phyloP scores from a whole-genome alignment of 2,797 vertebrate species.

The Alcedo atthis region DNA sequence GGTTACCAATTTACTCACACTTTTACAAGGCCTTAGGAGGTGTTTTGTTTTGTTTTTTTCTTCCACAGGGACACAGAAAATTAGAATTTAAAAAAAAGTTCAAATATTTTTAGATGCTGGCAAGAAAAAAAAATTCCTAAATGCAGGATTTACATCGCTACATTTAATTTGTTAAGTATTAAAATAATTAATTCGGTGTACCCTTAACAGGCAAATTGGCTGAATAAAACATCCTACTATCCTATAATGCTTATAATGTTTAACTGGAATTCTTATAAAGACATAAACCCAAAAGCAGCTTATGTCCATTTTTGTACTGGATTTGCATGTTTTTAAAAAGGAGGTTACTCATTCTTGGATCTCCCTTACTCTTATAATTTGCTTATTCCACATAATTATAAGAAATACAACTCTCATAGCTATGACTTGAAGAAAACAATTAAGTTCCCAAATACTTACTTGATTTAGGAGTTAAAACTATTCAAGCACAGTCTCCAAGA shows the following conservation, averaged over 20 bases:
- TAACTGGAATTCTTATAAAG: neutral
- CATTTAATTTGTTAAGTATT: neutral
- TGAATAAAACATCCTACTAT: neutral
- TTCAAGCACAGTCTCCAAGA: neutral
- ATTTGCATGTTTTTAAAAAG: neutral
- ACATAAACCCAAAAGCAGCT: neutral
- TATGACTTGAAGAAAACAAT: neutral
- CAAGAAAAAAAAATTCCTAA: neutral
- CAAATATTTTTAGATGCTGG: neutral
- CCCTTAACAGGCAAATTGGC: neutral
- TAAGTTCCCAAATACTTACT: neutral
- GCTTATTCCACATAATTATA: neutral
- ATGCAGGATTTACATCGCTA: neutral
- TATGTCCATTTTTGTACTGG: neutral
- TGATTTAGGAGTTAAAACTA: neutral
- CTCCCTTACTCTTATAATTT: neutral
- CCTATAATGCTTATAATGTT: neutral
- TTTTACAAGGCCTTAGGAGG: neutral
- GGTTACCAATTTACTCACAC: neutral
- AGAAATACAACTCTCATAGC: neutral
- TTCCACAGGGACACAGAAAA: neutral
- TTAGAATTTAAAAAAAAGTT: neutral
- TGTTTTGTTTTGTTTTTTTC: neutral
- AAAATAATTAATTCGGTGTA: neutral
- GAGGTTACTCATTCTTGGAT: neutral